Conservation (phyloP, 2,113 vertebrate species). For the Petromus typicus region DNA sequence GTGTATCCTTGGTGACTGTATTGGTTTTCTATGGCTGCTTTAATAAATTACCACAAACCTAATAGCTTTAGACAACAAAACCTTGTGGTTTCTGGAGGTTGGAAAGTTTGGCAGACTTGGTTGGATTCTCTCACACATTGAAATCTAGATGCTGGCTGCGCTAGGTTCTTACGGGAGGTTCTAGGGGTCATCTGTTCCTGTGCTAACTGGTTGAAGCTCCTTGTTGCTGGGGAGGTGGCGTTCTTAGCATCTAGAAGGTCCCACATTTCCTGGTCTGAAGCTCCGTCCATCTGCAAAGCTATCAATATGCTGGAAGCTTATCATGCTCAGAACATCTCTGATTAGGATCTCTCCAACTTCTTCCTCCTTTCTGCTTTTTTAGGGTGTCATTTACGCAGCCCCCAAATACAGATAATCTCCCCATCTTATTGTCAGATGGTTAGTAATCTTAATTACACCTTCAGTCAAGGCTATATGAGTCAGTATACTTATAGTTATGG, state of each 20-base stretch:
- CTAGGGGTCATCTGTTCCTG: neutral
- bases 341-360: neutral
- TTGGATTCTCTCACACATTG: neutral
- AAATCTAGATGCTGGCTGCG: neutral
- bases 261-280: neutral
- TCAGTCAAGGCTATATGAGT: neutral
- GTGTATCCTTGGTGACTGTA: neutral
- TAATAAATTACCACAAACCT: neutral
- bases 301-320: neutral
- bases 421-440: constrained; percentile 18
- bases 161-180: neutral
- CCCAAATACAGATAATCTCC: neutral
- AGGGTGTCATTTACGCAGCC: neutral
- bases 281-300: neutral
- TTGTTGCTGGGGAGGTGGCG: neutral
- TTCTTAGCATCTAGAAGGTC: neutral
- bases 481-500: neutral
- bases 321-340: neutral
- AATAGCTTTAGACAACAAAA: neutral
- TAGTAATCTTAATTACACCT: neutral
- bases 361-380: constrained; percentile 19
- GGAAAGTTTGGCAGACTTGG: neutral
- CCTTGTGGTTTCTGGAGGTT: neutral
- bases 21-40: neutral
- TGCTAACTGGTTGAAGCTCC: neutral